Base-by-base conservation (phyloP, 2,113 vertebrate species). In the Lathamus discolor region DNA sequence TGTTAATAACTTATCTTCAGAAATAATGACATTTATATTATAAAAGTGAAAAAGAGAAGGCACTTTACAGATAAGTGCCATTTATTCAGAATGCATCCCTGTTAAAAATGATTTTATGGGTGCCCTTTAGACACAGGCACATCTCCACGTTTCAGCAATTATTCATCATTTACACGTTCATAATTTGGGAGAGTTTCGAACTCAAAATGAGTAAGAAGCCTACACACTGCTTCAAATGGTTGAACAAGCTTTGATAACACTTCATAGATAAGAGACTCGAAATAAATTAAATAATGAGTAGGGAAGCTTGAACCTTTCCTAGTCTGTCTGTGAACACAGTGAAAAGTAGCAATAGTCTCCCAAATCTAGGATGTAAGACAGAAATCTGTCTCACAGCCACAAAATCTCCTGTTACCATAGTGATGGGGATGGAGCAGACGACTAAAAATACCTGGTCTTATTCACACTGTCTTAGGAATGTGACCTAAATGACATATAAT, bases 361-460 rank as follows among this genome's bases (percentile, higher is more conserved):
- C 85, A 96, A 95, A 95, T 80, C 87, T 95, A 92, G 82, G 90
- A 88, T 92, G 69, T 86, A 87, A 96, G 63, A 92, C 48, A 81
- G 93, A 98, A 97, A 87, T 91, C 85, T 95, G 76, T 92, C 86
- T 92, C 78, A 39, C 57, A 78, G 90, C 94, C 92, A 97, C 79
- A 96, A 93, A 85, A 88, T 91, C 90, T 94, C 92, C 91, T 86
- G 97, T 98, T 97, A 96, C 97, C 97, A 98, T 97, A 97, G 97
- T 66, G 91, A 97, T 93, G 77, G 91, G 88, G 87, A 97, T 85
- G 82, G 88, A 96, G 86, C 93, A 96, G 94, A 83, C 0, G 33
- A 88, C 94, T 97, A 97, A 98, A 98, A 98, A 98, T 97, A 97
- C 62, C 93, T 96, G 95, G 90, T 95, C 46, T 92, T 92, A 88